Evolutionary conservation across 2,888 invertebrate species (phyloP), one percentile per base, ranked within the genome.

Genomic region (Danaus chrysippus): DNA sequence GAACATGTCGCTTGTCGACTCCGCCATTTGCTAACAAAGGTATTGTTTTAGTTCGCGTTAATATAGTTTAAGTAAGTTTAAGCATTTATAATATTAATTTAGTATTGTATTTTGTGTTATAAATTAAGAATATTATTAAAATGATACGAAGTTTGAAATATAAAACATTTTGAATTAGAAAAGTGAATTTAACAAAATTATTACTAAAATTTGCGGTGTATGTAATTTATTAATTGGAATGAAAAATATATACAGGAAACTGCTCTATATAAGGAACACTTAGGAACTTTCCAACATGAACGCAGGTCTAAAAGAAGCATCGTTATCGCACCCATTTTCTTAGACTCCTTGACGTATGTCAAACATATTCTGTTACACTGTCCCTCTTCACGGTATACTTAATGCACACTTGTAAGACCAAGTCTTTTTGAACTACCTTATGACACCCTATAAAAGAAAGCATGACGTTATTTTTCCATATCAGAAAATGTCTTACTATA

Each of bases 331-430:
- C 71, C 77, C 76, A 82, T 83, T 83, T 80, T 80, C 78, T 76
- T 59, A 42, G 58, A 61, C 75, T 76, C 76, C 77, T 80, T 75
- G 71, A 75, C 76, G 77, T 84, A 82, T 78, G 80, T 81, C 85
- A 87, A 85, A 87, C 83, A 80, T 86, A 87, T 87, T 84, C 80
- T 79, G 86, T 87, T 87, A 84, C 87, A 77, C 69, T 79, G 76
- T 80, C 15, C 49, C 49, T 49, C 83, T 68, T 83, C 84, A 82
- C 77, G 78, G 77, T 73, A 74, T 76, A 75, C 73, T 80, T 88
- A 88, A 87, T 88, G 88, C 87, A 87, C 87, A 83, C 87, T 86
- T 81, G 79, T 79, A 76, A 77, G 75, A 73, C 73, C 75, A 74
- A 78, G 77, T 73, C 78, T 79, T 82, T 70, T 83, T 79, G 76